Percentiles rank a stretch among this genome's conserved stretches.
Conservation (phyloP, 2,797 vertebrate genomes). For the Heterohyrax brucei region DNA sequence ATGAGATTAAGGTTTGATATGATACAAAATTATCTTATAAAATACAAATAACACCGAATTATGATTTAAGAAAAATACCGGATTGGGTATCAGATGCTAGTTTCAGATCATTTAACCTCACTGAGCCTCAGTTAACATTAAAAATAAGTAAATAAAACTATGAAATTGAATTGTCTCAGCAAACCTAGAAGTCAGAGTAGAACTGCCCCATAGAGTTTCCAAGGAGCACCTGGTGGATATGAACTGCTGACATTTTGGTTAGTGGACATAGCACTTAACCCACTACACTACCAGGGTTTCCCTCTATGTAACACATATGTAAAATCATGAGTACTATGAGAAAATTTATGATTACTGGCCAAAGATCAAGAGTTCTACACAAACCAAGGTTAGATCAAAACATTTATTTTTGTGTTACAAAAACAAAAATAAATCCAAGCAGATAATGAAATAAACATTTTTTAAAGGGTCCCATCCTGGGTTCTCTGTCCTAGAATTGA, state of each 20-base stretch:
- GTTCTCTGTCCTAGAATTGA: conserved; percentile 65
- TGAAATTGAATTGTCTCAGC: conserved; percentile 7
- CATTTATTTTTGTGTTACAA: conserved; percentile 84
- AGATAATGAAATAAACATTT: conserved; percentile 83
- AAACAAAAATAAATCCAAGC: conserved; percentile 81
- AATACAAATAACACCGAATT: conserved; percentile 60
- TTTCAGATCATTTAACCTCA: conserved; percentile 40
- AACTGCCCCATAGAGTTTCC: no score
- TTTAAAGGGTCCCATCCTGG: conserved; percentile 53
- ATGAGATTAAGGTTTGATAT: conserved; percentile 64
- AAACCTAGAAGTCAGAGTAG: no score
- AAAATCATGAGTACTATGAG: conserved; percentile 61
- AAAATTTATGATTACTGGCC: conserved; percentile 63
- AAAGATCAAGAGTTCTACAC: conserved; percentile 73
- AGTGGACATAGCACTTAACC: no score
- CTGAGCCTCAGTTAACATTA: conserved; percentile 44
- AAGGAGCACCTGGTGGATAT: no score
- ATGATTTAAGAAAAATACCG: conserved; percentile 60
- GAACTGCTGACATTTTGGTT: no score
- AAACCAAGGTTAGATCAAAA: conserved; percentile 79
- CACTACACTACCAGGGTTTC: no score
- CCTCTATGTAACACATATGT: conserved; percentile 17
- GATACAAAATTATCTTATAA: conserved; percentile 55
- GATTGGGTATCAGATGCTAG: background rate
- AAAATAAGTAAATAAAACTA: conserved; percentile 9